phyloP scores from a whole-genome alignment of 2,888 invertebrate species.

The Cinara cedri region DNA sequence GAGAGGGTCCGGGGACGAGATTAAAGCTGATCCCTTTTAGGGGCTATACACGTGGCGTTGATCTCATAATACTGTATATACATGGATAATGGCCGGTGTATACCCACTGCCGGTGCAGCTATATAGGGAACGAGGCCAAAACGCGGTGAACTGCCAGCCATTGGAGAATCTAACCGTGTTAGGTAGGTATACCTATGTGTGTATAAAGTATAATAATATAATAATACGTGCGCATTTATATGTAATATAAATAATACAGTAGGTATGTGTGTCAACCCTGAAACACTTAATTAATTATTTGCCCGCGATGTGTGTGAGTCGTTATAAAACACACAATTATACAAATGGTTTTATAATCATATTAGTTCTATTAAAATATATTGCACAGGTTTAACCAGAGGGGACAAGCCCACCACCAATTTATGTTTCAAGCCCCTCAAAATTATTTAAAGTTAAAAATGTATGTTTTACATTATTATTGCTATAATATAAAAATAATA shows the following conservation, averaged over 20 bases:
- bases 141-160: constrained; percentile 15
- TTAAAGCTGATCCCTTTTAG: constrained; percentile 51
- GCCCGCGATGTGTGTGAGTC: background rate
- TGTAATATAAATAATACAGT: background rate
- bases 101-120: too few relatives aligned
- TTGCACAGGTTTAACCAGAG: too few relatives aligned
- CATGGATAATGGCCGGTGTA: constrained; percentile 8
- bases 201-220: background rate
- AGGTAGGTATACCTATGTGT: background rate
- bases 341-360: too few relatives aligned
- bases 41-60: constrained; percentile 40
- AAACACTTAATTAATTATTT: constrained; percentile 50
- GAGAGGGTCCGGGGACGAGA: constrained; percentile 44
- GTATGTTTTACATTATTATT: too few relatives aligned
- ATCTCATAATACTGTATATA: constrained; percentile 50
- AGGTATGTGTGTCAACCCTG: background rate
- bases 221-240: background rate
- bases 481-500: too few relatives aligned
- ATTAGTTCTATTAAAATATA: too few relatives aligned
- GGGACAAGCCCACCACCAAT: too few relatives aligned
- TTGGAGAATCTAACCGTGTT: constrained; percentile 17
- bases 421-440: too few relatives aligned
- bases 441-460: too few relatives aligned
- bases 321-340: constrained; percentile 8
- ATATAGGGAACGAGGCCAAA: constrained; percentile 34